A percentile compares a stretch with the other conserved stretches of the same genome.
These are phyloP conservation scores for Drosophila limbata DNA, from an alignment of 2,888 invertebrate species.

Conservation along the genomic window DNA sequence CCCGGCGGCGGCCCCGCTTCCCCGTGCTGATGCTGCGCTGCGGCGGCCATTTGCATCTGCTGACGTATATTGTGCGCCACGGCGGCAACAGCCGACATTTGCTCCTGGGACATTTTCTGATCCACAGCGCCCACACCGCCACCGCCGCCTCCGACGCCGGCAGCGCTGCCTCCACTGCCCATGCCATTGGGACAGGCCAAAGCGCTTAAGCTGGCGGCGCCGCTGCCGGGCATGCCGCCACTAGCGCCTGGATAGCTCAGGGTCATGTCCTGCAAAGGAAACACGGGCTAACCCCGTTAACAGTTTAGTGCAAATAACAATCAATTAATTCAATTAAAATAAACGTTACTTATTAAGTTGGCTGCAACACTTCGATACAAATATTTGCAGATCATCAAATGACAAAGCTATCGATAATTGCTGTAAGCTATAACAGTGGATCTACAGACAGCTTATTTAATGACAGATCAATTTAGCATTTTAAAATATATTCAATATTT, in stretches of 20 bases:
- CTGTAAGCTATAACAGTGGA: background rate
- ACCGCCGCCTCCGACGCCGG: constrained; percentile 41
- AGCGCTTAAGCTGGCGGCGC: constrained; percentile 51
- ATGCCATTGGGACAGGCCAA: constrained; percentile 74
- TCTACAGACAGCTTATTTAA: background rate
- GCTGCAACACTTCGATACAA: background rate
- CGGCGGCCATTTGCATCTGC: constrained; percentile 91
- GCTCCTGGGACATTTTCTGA: constrained; percentile 88
- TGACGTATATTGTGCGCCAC: constrained; percentile 94
- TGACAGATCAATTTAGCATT: too few species aligned
- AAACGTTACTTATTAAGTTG: background rate
- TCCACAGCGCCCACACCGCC: constrained; percentile 85
- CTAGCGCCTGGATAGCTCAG: constrained; percentile 87
- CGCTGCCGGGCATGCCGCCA: constrained; percentile 52
- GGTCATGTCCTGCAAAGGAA: constrained; percentile 88
- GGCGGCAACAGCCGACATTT: constrained; percentile 94
- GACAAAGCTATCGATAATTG: constrained; percentile 1
- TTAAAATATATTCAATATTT: too few species aligned
- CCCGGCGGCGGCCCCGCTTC: constrained; percentile 83
- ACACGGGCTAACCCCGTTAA: constrained; percentile 85
- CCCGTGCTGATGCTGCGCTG: constrained; percentile 85
- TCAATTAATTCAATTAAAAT: too few species aligned
- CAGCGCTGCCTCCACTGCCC: constrained; percentile 49
- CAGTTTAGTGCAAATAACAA: constrained; percentile 65
- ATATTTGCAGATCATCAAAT: background rate